Conservation (phyloP, 2,113 vertebrate species). For the Siphamia tubifer region DNA sequence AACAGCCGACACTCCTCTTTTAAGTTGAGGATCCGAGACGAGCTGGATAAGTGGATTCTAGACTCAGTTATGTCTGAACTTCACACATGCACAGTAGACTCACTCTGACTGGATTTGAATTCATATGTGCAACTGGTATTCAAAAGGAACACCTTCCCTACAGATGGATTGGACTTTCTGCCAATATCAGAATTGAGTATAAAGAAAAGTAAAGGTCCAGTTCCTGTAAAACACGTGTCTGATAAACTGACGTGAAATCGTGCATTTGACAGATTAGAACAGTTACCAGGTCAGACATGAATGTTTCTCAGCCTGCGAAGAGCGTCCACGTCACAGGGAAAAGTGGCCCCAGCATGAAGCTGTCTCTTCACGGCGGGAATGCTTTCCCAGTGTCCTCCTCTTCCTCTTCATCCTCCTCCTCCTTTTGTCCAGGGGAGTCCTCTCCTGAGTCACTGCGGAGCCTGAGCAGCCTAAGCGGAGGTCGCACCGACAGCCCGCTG, state of each 20-base stretch:
- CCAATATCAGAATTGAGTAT: no score
- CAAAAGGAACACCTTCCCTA: no score
- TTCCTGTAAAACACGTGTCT: neutral
- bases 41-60: no score
- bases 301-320: neutral
- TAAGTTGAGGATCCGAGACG: no score
- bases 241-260: no score
- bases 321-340: neutral
- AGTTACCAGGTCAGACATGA: neutral
- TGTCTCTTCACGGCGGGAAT: slow-evolving; percentile 51
- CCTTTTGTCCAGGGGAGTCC: slow-evolving; percentile 44
- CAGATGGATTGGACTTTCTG: no score
- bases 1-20: no score
- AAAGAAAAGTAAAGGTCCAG: neutral
- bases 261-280: neutral
- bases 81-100: no score
- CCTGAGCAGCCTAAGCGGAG: slow-evolving; percentile 57
- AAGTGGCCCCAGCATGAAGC: slow-evolving; percentile 39
- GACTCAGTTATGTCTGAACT: no score
- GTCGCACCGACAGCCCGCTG: slow-evolving; percentile 44
- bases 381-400: slow-evolving; percentile 51
- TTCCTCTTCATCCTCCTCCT: slow-evolving; percentile 52
- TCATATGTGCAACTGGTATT: no score
- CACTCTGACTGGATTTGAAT: no score
- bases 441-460: slow-evolving; percentile 66